These are phyloP conservation scores for Planococcus citri DNA, from an alignment of 1,140 invertebrate genomes.

Conservation along the genomic window DNA sequence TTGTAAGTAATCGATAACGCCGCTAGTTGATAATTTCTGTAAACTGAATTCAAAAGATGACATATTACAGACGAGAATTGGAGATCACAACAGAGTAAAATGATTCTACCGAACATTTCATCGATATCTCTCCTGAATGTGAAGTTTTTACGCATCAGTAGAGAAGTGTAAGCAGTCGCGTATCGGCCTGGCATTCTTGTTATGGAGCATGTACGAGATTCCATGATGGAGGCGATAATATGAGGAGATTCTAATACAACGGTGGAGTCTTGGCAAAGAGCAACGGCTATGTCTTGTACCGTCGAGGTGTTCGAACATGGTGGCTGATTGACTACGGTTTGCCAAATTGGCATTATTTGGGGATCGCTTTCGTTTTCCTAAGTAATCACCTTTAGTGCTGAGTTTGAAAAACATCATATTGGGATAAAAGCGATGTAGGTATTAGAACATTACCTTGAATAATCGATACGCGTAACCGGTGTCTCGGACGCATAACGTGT, in stretches of 20 bases:
- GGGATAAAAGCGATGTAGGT: not conserved
- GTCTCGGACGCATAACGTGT: conserved; percentile 22
- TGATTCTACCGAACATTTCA: conserved; percentile 23
- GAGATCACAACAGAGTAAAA: not conserved
- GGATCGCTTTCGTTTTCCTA: conserved; percentile 22
- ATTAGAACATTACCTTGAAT: conserved; percentile 26
- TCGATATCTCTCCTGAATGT: conserved; percentile 10
- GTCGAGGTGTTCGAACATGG: conserved; percentile 15
- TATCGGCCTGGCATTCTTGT: conserved; percentile 23
- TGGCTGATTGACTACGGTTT: conserved; percentile 21
- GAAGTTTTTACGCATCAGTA: conserved; percentile 22
- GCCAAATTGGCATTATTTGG: conserved; percentile 21
- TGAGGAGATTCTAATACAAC: conserved; percentile 24
- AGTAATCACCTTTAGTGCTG: not conserved
- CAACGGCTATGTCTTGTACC: conserved; percentile 15
- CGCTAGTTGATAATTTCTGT: conserved; percentile 18
- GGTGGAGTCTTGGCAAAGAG: conserved; percentile 16
- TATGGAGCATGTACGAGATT: conserved; percentile 9
- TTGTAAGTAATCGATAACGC: conserved; percentile 24
- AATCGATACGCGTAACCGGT: conserved; percentile 21
- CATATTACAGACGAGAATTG: not conserved
- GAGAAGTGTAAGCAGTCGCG: conserved; percentile 18
- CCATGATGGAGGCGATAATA: conserved; percentile 22
- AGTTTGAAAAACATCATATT: not conserved
- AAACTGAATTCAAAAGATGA: not conserved